Conservation (phyloP, 1,140 invertebrate genomes). For the Colletes latitarsis region DNA sequence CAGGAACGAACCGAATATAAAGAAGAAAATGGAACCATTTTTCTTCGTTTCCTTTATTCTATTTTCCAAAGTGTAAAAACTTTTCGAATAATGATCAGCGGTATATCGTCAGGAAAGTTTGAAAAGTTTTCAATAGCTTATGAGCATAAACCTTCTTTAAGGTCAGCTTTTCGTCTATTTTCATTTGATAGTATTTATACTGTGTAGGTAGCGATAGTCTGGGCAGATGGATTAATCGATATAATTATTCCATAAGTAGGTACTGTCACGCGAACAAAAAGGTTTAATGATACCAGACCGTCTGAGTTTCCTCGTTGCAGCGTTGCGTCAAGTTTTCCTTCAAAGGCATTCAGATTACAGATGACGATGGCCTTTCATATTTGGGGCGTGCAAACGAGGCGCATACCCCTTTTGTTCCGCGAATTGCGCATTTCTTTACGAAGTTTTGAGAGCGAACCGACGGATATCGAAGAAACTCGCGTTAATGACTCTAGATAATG, state of each 20-base stretch:
- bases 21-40: background rate
- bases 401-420: slow-evolving; percentile 24
- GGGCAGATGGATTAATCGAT: background rate
- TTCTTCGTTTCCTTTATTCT: too few relatives aligned
- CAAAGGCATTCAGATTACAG: slow-evolving; percentile 26
- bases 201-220: too few relatives aligned
- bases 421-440: slow-evolving; percentile 35
- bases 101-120: too few relatives aligned
- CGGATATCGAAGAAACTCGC: slow-evolving; percentile 35
- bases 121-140: too few relatives aligned
- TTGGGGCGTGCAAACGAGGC: slow-evolving; percentile 44
- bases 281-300: slow-evolving; percentile 6
- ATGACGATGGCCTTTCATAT: slow-evolving; percentile 34
- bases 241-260: background rate
- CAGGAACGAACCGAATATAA: background rate
- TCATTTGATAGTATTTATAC: background rate
- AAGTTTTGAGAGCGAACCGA: slow-evolving; percentile 34
- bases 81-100: too few relatives aligned
- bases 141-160: too few relatives aligned
- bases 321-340: slow-evolving; percentile 20
- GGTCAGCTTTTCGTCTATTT: too few relatives aligned
- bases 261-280: background rate
- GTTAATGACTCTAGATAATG: slow-evolving; percentile 46
- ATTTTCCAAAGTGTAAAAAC: too few relatives aligned
- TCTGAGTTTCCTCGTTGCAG: background rate